phyloP scores from a whole-genome alignment of 1,140 invertebrate species.

The Calosoma granatense region DNA sequence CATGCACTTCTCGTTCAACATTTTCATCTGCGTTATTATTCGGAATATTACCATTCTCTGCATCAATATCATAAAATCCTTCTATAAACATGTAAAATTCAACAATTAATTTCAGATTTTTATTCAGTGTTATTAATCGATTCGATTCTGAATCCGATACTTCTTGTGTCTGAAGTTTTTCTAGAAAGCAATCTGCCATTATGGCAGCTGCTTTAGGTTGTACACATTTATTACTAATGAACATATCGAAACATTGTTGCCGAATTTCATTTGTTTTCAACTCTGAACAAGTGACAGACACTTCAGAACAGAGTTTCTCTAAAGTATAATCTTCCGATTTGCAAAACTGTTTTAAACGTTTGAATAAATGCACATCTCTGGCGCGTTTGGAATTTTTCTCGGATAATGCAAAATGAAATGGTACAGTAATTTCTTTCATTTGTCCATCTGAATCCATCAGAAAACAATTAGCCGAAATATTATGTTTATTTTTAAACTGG shows the following conservation, averaged over 20 bases:
- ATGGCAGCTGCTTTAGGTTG: conserved; percentile 41
- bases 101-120: conserved; percentile 26
- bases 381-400: conserved; percentile 78
- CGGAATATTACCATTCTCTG: conserved; percentile 16
- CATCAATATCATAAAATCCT: conserved; percentile 16
- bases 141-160: conserved; percentile 14
- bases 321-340: conserved; percentile 43
- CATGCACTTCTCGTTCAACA: conserved; percentile 13
- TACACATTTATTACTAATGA: conserved; percentile 51
- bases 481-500: conserved; percentile 33
- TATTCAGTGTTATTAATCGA: conserved; percentile 22
- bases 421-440: conserved; percentile 72
- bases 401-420: conserved; percentile 81
- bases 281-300: conserved; percentile 45
- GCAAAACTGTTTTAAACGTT: conserved; percentile 61
- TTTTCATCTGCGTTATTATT: conserved; percentile 14
- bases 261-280: conserved; percentile 64
- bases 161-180: conserved; percentile 25
- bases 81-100: conserved; percentile 27
- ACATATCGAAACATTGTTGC: conserved; percentile 59
- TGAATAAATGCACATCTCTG: conserved; percentile 76
- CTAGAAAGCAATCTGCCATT: conserved; percentile 40
- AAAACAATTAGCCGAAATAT: conserved; percentile 55
- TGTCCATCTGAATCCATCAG: conserved; percentile 73
- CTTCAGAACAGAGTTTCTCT: conserved; percentile 41